Percentiles rank a stretch among this genome's conserved stretches.
These are phyloP conservation scores for Thecophora atra DNA, from an alignment of 2,888 invertebrate genomes.

Conservation along the genomic window DNA sequence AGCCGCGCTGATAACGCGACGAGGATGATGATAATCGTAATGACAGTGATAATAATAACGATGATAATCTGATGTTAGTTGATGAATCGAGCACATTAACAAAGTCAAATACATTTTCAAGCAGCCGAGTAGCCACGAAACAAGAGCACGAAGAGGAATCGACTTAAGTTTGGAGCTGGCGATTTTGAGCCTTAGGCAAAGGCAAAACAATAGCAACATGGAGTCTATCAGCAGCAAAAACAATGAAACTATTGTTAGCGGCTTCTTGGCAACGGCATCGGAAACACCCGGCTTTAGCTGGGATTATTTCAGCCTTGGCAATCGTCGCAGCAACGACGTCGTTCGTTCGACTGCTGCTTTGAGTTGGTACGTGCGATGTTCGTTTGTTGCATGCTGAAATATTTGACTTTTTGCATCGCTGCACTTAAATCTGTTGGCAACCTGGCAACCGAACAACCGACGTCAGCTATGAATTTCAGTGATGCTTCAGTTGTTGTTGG, in stretches of 20 bases:
- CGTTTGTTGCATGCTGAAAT: constrained; percentile 33
- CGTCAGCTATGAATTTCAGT: not conserved
- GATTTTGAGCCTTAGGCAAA: constrained; percentile 3
- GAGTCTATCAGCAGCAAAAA: constrained; percentile 15
- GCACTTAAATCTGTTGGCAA: constrained; percentile 38
- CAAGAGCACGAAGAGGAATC: constrained; percentile 14
- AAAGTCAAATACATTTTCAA: not conserved
- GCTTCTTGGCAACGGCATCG: not conserved
- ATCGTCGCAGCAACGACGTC: not conserved
- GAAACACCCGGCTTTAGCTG: not conserved
- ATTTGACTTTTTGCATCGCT: constrained; percentile 41
- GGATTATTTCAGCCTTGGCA: constrained; percentile 7
- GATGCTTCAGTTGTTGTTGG: not conserved
- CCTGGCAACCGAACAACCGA: not conserved
- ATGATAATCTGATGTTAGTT: not conserved
- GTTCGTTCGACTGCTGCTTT: not conserved
- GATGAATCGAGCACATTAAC: constrained; percentile 35
- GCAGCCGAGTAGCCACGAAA: constrained; percentile 21
- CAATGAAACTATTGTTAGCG: constrained; percentile 34
- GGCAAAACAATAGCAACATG: not conserved
- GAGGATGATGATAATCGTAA: not conserved
- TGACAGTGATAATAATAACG: constrained; percentile 1
- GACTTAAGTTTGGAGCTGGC: constrained; percentile 16
- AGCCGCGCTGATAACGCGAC: constrained; percentile 7
- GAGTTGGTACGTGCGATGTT: not conserved